Evolutionary conservation across 2,113 vertebrate species (phyloP), one percentile per base, ranked within the genome.

Genomic region (Chloropsis hardwickii): DNA sequence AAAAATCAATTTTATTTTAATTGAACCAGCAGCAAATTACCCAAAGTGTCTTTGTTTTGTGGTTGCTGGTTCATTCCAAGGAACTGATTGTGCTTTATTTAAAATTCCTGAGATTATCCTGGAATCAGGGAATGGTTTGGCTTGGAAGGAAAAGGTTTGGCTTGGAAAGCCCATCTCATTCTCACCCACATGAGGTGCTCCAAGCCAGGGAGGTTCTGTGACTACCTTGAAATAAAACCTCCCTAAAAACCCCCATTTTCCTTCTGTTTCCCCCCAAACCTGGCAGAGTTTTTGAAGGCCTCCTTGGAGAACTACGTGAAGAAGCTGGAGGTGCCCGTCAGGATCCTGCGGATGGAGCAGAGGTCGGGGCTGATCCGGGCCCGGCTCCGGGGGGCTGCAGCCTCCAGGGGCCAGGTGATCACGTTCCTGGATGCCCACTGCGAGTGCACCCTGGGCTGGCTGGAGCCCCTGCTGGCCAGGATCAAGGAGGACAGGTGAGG

Each of bases 401-500:
- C 99, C 51, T 98, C 99, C 7, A 97, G 74, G 67, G 99, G 99
- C 53, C 99, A 99, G 97, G 99, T 99, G 83, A 98, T 99, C 92
- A 99, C 99, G 4, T 99, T 99, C 96, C 98, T 99, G 58, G 99
- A 99, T 2, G 99, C 99, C 39, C 99, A 99, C 98, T 99, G 99
- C 39, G 99, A 99, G 97, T 99, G 99, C 89, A 99, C 99, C 0
- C 69, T 97, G 51, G 99, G 99, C 65, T 99, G 99, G 99, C 97
- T 99, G 39, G 99, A 99, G 94, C 99, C 99, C 0, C 97, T 99
- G 88, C 97, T 99, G 97, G 98, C 99, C 3, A 98, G 99, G 74
- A 99, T 99, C 94, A 99, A 98, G 97, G 99, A 99, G 95, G 98
- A 98, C 96, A 98, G 98, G 98, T 98, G 37, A 71, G 97, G 3